Conservation (phyloP, 2,888 invertebrate species). For the Azorinus chamasolen region DNA sequence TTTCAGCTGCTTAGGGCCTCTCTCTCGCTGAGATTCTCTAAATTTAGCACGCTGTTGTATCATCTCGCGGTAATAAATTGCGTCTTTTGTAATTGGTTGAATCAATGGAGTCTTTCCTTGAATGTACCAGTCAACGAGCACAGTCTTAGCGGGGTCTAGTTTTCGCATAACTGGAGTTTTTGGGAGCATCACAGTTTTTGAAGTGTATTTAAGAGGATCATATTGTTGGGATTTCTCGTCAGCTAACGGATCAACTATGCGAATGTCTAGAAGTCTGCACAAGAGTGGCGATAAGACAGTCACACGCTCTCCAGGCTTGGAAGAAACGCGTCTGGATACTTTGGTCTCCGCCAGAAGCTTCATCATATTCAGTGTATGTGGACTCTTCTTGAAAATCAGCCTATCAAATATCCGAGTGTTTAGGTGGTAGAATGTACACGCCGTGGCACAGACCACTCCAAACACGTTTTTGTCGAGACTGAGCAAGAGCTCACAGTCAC, state of each 20-base stretch:
- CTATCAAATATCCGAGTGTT: conserved; percentile 71
- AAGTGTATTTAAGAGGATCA: not conserved
- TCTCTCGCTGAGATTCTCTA: conserved; percentile 44
- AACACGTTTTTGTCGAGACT: conserved; percentile 72
- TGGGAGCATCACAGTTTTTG: conserved; percentile 20
- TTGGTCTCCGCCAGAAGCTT: conserved; percentile 69
- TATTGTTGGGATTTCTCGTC: conserved; percentile 25
- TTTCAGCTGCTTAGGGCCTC: conserved; percentile 40
- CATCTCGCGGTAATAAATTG: conserved; percentile 67
- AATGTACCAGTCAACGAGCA: conserved; percentile 63
- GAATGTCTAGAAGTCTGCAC: conserved; percentile 57
- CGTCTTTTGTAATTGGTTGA: conserved; percentile 64
- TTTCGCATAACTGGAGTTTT: conserved; percentile 13
- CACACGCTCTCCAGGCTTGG: conserved; percentile 62
- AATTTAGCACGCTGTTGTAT: conserved; percentile 62
- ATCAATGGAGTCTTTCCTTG: conserved; percentile 64
- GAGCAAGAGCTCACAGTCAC: conserved; percentile 74
- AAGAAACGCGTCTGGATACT: conserved; percentile 60
- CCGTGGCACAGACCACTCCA: conserved; percentile 68
- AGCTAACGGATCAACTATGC: conserved; percentile 45
- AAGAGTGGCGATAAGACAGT: conserved; percentile 58
- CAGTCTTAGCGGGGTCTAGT: conserved; percentile 50
- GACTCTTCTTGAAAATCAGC: conserved; percentile 66
- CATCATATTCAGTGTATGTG: conserved; percentile 68
- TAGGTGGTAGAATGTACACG: conserved; percentile 72